These are phyloP conservation scores for Doris montereyensis DNA, from an alignment of 2,888 invertebrate genomes.

Conservation along the genomic window DNA sequence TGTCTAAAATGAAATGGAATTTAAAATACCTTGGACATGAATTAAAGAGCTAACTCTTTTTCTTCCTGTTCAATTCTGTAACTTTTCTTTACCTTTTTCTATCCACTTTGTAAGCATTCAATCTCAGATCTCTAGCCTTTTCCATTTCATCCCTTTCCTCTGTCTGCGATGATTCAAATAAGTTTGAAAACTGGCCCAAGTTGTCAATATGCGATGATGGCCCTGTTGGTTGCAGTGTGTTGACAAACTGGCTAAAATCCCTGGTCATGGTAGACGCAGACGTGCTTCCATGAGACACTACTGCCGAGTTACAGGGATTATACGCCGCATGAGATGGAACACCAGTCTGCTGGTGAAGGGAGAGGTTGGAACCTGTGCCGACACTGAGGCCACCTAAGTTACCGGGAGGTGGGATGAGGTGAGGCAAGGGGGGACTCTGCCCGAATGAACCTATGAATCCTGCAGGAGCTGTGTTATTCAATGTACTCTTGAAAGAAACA, in stretches of 20 bases:
- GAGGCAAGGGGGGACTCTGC: slow-evolving; percentile 25
- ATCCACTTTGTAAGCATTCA: not conserved
- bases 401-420: slow-evolving; percentile 17
- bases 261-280: slow-evolving; percentile 31
- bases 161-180: slow-evolving; percentile 1
- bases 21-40: not conserved
- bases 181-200: slow-evolving; percentile 13
- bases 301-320: no score
- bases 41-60: not conserved
- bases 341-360: slow-evolving; percentile 12
- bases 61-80: not conserved
- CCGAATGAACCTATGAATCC: slow-evolving; percentile 19
- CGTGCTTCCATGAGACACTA: not conserved
- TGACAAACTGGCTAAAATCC: slow-evolving; percentile 41
- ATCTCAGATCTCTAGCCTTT: not conserved
- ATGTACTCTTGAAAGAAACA: slow-evolving; percentile 18
- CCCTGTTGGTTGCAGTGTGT: slow-evolving; percentile 35
- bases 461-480: slow-evolving; percentile 31
- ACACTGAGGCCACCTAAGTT: slow-evolving; percentile 21
- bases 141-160: not conserved
- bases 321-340: no score
- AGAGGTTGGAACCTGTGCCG: slow-evolving; percentile 32
- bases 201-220: slow-evolving; percentile 25
- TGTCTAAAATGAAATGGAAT: no score
- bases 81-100: not conserved